These are phyloP conservation scores for Rhynchonema sp. DNA, from an alignment of 2,888 invertebrate genomes.

Conservation along the genomic window DNA sequence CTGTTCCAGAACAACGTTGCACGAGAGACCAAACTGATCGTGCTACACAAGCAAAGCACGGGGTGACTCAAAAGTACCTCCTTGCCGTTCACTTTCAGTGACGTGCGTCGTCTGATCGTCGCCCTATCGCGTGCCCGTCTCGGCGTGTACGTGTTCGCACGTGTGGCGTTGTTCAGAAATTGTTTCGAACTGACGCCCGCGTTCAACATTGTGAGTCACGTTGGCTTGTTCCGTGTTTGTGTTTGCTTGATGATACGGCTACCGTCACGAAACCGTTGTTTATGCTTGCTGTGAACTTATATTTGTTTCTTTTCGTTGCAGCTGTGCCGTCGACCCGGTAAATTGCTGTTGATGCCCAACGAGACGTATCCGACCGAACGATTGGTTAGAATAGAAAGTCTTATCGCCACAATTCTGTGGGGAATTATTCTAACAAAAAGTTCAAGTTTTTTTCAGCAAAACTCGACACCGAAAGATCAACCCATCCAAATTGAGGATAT, in stretches of 20 bases:
- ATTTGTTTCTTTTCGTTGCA: constrained; percentile 29
- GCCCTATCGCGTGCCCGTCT: constrained; percentile 92
- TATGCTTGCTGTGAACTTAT: neutral
- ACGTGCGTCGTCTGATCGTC: constrained; percentile 83
- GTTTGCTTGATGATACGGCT: constrained; percentile 40
- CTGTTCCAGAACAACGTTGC: too few relatives aligned
- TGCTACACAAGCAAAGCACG: too few relatives aligned
- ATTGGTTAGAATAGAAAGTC: constrained; percentile 27
- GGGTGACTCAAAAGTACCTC: too few relatives aligned
- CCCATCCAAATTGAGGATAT: constrained; percentile 56
- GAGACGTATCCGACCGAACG: constrained; percentile 52
- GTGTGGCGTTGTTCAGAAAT: constrained; percentile 75
- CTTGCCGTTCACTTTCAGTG: constrained; percentile 35
- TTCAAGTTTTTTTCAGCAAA: constrained; percentile 8
- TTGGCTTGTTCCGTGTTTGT: constrained; percentile 17
- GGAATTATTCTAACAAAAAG: neutral
- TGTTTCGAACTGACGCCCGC: constrained; percentile 91
- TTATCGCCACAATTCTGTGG: neutral
- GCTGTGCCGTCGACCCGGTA: constrained; percentile 59
- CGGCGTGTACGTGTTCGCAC: constrained; percentile 83
- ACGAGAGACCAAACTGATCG: too few relatives aligned
- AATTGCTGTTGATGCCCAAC: constrained; percentile 54
- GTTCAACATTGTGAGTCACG: constrained; percentile 52
- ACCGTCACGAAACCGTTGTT: neutral
- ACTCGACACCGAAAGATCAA: constrained; percentile 16